phyloP scores from a whole-genome alignment of 2,797 vertebrate genomes.

The Bovichtus variegatus region DNA sequence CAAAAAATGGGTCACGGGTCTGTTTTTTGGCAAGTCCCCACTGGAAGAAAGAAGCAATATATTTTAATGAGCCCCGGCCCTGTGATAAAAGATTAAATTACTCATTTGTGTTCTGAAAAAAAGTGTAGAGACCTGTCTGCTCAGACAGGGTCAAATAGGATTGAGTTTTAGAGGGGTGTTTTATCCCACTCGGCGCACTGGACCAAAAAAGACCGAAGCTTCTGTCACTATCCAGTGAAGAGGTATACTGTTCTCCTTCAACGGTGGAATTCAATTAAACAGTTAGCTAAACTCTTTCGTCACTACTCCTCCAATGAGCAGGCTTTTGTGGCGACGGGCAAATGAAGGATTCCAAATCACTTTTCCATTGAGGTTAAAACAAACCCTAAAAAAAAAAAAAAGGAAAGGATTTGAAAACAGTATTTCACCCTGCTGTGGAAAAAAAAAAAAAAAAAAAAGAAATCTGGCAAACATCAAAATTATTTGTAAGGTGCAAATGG shows the following conservation, averaged over 20 bases:
- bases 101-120: constrained; percentile 57
- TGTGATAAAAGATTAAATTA: constrained; percentile 71
- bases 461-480: constrained; percentile 15
- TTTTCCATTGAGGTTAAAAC: constrained; percentile 41
- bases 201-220: constrained; percentile 33
- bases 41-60: constrained; percentile 67
- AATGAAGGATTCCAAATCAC: constrained; percentile 37
- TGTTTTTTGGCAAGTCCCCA: constrained; percentile 55
- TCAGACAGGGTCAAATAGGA: constrained; percentile 38
- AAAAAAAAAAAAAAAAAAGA: constrained; percentile 38
- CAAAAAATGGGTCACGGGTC: constrained; percentile 56
- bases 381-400: constrained; percentile 31
- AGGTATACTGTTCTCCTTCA: constrained; percentile 2
- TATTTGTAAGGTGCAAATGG: constrained; percentile 33
- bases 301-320: not conserved
- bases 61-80: constrained; percentile 67
- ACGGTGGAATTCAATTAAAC: constrained; percentile 17
- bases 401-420: constrained; percentile 40
- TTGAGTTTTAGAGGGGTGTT: constrained; percentile 34
- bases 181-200: constrained; percentile 40
- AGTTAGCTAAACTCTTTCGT: constrained; percentile 7
- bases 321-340: constrained; percentile 11
- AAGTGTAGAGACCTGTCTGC: constrained; percentile 26
- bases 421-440: constrained; percentile 22
- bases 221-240: constrained; percentile 3